Evolutionary conservation across 2,797 vertebrate genomes (phyloP), one percentile per base, ranked within the genome.

Genomic region (Pteronotus mesoamericanus): DNA sequence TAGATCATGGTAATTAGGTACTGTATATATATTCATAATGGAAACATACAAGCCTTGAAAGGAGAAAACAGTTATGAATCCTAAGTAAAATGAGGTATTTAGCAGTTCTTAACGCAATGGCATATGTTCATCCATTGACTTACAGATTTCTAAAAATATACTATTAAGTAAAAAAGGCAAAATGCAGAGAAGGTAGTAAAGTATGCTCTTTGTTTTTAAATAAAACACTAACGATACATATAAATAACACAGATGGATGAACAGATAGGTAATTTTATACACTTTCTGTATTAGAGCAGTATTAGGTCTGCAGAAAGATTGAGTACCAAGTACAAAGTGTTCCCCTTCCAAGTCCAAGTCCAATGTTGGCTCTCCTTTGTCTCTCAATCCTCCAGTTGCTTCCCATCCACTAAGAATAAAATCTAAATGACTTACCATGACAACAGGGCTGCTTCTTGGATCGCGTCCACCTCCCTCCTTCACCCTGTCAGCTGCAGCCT

Each of bases 131-230:
- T 37, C 9, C 4, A 9, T 39, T 44, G 46, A 34, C 21, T 72
- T 46, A 19, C 6, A 89, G 39, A 93, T 84, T 93, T 94, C n/a
- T 34, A 37, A 71, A 92, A 89, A n/a, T 21, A 64, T 2, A 26
- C 6, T 9, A 4, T 55, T 53, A 48, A 48, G 61, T 44, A 39
- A 34, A 59, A 59, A 59, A 69, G 15, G 32, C 29, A 44, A 55
- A 68, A 46, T 24, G 51, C 44, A 57, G 51, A 71, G 22, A 92
- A 64, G 53, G 26, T 64, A 44, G 12, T 55, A 46, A 86, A 69
- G 75, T 39, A 22, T 3, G 26, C 21, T 14, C 24, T 71, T 80
- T 59, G 32, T 85, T 91, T 80, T 44, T n/a, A 85, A 79, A 29
- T 68, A 44, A 48, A 55, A n/a, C 39, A 53, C 32, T 51, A n/a